These are phyloP conservation scores for Halictus rubicundus DNA, from an alignment of 1,140 invertebrate species.

Conservation along the genomic window DNA sequence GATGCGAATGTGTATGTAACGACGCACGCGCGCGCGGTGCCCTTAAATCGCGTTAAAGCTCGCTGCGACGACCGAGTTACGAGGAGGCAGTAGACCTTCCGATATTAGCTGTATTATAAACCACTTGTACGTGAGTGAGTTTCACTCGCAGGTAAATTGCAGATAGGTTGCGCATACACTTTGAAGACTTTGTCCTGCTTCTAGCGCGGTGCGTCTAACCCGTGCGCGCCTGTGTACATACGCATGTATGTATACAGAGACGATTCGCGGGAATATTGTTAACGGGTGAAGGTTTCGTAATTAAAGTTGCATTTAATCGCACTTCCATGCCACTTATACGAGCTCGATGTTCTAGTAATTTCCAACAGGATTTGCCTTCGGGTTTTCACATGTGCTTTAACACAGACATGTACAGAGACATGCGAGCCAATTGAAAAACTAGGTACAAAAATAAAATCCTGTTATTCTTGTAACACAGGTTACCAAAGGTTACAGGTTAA, in stretches of 20 bases:
- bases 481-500: no score
- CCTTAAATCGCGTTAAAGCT: slow-evolving; percentile 52
- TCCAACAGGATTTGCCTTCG: slow-evolving; percentile 2
- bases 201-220: background rate
- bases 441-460: no score
- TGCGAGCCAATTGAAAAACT: background rate
- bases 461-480: no score
- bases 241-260: background rate
- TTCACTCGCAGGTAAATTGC: slow-evolving; percentile 49
- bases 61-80: slow-evolving; percentile 50
- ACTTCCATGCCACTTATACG: slow-evolving; percentile 5
- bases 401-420: no score
- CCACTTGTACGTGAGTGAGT: slow-evolving; percentile 41
- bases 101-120: slow-evolving; percentile 55
- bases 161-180: slow-evolving; percentile 7
- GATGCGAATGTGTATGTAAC: background rate
- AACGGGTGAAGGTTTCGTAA: slow-evolving; percentile 9
- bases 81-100: slow-evolving; percentile 28
- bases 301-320: slow-evolving; percentile 41
- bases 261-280: slow-evolving; percentile 6
- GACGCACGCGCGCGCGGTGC: background rate
- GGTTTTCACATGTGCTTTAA: background rate
- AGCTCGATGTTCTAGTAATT: background rate
- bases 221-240: background rate
- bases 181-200: slow-evolving; percentile 6